These are phyloP conservation scores for Sarcophaga bullata DNA, from an alignment of 1,140 invertebrate species.

Conservation along the genomic window DNA sequence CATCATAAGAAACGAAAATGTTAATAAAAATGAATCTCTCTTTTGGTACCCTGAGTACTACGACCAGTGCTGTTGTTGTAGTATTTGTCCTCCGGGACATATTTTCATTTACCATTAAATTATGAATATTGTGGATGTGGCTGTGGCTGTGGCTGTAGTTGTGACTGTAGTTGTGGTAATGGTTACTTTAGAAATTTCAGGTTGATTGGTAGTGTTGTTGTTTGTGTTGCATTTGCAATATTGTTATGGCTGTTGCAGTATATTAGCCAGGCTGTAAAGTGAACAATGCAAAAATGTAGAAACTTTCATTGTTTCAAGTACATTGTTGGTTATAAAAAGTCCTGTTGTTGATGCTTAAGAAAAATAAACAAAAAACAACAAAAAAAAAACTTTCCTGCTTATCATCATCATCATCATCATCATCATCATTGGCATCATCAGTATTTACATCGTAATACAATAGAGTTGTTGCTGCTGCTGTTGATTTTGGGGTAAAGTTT, in stretches of 20 bases:
- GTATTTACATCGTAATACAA: too few relatives aligned
- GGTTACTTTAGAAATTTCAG: not conserved
- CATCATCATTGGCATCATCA: not conserved
- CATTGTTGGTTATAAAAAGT: not conserved
- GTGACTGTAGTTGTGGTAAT: not conserved
- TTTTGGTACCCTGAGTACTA: not conserved
- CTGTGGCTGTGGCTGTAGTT: not conserved
- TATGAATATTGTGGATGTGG: not conserved
- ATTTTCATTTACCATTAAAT: constrained; percentile 29
- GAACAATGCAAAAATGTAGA: constrained; percentile 20
- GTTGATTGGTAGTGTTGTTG: constrained; percentile 12
- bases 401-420: not conserved
- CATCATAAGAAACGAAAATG: not conserved
- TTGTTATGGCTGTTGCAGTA: constrained; percentile 3
- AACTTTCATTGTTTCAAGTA: not conserved
- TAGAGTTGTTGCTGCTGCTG: constrained; percentile 7
- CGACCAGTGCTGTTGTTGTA: not conserved
- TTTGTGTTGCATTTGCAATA: not conserved
- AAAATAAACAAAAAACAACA: too few relatives aligned
- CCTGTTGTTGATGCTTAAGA: not conserved
- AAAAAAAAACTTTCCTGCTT: too few relatives aligned
- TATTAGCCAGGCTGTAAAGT: not conserved
- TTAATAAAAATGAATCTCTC: not conserved
- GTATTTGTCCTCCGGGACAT: not conserved
- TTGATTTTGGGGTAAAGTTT: constrained; percentile 25